phyloP scores from a whole-genome alignment of 2,113 vertebrate species.

The Chionomys nivalis region DNA sequence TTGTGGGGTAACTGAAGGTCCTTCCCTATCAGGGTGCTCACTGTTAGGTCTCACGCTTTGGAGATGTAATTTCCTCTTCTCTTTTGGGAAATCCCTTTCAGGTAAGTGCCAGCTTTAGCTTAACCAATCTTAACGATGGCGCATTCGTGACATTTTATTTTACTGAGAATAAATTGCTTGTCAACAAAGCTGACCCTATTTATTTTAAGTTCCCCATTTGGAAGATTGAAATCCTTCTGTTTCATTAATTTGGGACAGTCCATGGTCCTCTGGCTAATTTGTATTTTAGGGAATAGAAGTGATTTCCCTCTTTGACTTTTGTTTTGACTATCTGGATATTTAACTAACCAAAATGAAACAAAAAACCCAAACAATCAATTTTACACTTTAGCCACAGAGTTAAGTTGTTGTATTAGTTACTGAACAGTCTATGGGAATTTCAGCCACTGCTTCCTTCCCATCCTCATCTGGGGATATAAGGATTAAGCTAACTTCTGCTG shows the following conservation, averaged over 20 bases:
- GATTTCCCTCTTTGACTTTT: conserved; percentile 14
- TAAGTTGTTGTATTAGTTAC: background rate
- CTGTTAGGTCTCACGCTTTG: background rate
- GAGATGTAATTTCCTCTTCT: background rate
- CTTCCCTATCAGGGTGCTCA: background rate
- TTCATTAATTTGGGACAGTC: conserved; percentile 16
- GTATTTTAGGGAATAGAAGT: background rate
- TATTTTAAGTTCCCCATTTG: background rate
- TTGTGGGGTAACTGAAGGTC: background rate
- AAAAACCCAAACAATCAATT: background rate
- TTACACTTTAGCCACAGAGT: background rate
- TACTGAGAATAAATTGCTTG: background rate
- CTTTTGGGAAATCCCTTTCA: conserved; percentile 59
- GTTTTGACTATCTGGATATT: conserved; percentile 18
- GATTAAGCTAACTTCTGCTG: background rate
- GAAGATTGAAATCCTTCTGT: conserved; percentile 5
- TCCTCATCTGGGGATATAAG: background rate
- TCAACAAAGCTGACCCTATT: background rate
- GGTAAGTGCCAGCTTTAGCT: conserved; percentile 41
- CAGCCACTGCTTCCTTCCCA: background rate
- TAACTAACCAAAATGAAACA: background rate
- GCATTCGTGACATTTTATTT: conserved; percentile 45
- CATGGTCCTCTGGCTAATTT: conserved; percentile 35
- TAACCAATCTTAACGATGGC: conserved; percentile 27
- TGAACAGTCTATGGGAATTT: background rate